phyloP scores from a whole-genome alignment of 2,888 invertebrate species.

The Stomorhina lunata region DNA sequence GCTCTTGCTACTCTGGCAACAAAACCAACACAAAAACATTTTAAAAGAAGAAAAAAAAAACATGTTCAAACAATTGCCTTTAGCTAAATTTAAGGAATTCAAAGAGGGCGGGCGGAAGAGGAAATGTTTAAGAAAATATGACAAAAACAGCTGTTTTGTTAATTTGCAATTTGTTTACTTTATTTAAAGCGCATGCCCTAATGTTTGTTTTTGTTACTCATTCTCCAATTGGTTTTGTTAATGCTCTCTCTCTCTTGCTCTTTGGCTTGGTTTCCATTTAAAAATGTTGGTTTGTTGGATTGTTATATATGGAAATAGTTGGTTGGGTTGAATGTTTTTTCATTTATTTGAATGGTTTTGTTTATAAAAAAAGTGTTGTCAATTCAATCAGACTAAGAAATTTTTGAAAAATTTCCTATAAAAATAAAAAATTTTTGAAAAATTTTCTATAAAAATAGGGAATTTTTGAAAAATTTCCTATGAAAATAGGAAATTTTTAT shows the following conservation, averaged over 20 bases:
- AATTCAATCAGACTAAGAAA: too few species aligned
- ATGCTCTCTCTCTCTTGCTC: background rate
- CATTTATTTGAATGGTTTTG: background rate
- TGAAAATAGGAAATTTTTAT: too few species aligned
- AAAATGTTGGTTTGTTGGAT: background rate
- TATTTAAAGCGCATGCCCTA: constrained; percentile 23
- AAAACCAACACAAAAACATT: background rate
- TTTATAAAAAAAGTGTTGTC: background rate
- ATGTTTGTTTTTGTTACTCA: background rate
- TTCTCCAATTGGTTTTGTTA: background rate
- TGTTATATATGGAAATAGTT: too few species aligned
- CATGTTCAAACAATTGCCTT: background rate
- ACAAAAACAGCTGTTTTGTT: constrained; percentile 60
- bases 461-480: too few species aligned
- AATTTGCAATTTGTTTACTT: constrained; percentile 52
- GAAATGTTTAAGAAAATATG: constrained; percentile 24
- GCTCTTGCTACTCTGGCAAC: background rate
- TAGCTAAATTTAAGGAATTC: background rate
- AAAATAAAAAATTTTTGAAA: too few species aligned
- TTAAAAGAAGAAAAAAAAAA: background rate
- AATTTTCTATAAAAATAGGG: too few species aligned
- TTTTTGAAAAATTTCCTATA: too few species aligned
- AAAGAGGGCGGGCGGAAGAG: constrained; percentile 45
- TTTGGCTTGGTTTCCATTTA: background rate
- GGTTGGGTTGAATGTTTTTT: background rate